Evolutionary conservation across 2,113 vertebrate genomes (phyloP), one percentile per base, ranked within the genome.

Genomic region (Tragelaphus strepsiceros): DNA sequence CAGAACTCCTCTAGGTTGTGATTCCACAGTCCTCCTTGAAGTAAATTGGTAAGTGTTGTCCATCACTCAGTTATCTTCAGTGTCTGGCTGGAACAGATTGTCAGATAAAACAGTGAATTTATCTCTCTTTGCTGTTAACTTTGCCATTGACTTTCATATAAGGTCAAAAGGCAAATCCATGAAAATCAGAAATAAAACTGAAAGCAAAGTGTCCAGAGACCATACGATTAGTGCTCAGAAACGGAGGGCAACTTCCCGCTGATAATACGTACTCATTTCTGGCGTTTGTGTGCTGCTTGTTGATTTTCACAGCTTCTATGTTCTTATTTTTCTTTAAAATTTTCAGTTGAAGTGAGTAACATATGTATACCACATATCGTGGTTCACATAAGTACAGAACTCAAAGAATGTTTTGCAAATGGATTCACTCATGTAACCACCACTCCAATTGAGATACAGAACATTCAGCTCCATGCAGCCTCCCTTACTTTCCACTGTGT

Each of bases 111-210:
- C 58, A 43, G 51, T 32, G 3, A 97, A 51, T 28, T 97, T 82
- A 86, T 30, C 54, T 91, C 26, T 71, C n/a, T 74, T 74, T 53
- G n/a, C 85, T 93, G 8, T 88, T 96, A 86, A 64, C 81, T 90
- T 90, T 91, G 84, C 88, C 49, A 67, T 12, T 59, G 24, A 43
- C 78, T 97, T 97, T 97, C 62, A 88, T 1, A 46, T 89, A 92
- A 97, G 62, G 59, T 81, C 86, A 89, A 94, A 78, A 97, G 59
- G 19, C 74, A 95, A 95, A 95, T 77, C 58, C 28, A 32, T 3
- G 14, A 83, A 96, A 84, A 88, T 85, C 17, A 97, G 54, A 86
- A 96, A 64, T 28, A 17, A 13, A 90, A 26, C 15, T 2, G 24
- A 77, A 83, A 94, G 58, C 12, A 2, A 90, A 91, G 39, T 21